Evolutionary conservation across 2,888 invertebrate species (phyloP), one percentile per base, ranked within the genome.

Genomic region (Ennomos erosarius): DNA sequence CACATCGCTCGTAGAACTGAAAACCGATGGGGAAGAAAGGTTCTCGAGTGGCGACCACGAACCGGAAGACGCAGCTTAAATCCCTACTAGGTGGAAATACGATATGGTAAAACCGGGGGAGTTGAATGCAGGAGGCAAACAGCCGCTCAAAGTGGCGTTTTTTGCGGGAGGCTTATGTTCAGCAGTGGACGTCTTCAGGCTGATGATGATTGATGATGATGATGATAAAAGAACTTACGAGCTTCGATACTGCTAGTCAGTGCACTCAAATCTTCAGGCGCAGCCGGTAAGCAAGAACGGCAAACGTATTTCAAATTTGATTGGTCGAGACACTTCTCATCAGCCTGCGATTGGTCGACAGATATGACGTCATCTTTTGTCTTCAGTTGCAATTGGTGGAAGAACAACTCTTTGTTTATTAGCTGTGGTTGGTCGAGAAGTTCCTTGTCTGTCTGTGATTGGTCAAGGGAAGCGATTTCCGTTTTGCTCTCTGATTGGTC

Each of bases 281-380:
- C 88, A 3, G 79, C 85, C 0, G 85, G 83, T 0, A 33, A 43
- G 60, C 89, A 90, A 0, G 74, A 62, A 1, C 1, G 48, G 45
- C 90, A 88, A 9, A 85, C 74, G 60, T 65, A 61, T n/a, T 36
- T 12, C 11, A 58, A 2, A 34, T 33, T 45, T 36, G 49, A 46
- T 11, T 40, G 50, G 12, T 42, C 36, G 26, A n/a, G 37, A 1
- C 55, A 37, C 48, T 44, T 55, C 55, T 50, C 34, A 55, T 61
- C 61, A 44, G 10, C 34, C 26, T 33, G 40, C 33, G 40, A 34
- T 50, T 50, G 40, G 37, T 26, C 26, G 26, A 6, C 26, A 34
- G n/a, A 34, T 38, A 38, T 8, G 8, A 11, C 38, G 38, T n/a
- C 38, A n/a, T 38, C 10, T 1, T 26, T 26, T 6, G 16, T 16